Percentiles rank a stretch among this genome's conserved stretches.
These are phyloP conservation scores for Morpho helenor DNA, from an alignment of 2,888 invertebrate species.

Conservation along the genomic window DNA sequence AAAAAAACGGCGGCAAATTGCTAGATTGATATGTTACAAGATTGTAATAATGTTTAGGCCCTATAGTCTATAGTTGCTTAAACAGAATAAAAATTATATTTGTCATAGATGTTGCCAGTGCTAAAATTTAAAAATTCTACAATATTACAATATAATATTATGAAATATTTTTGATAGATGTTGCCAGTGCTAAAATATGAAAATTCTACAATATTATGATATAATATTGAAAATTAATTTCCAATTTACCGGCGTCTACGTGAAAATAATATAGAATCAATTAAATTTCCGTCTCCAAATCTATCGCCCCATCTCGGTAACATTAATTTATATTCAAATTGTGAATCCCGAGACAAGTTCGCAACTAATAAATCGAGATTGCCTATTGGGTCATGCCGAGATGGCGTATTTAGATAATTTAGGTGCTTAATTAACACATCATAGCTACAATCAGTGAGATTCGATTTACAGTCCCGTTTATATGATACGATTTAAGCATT, in stretches of 20 bases:
- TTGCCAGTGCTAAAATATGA: too few relatives aligned
- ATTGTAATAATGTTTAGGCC: too few relatives aligned
- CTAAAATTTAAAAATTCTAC: too few relatives aligned
- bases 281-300: conserved; percentile 18
- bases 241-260: not conserved
- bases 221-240: too few relatives aligned
- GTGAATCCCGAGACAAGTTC: conserved; percentile 26
- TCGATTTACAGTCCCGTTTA: not conserved
- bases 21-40: too few relatives aligned
- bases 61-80: too few relatives aligned
- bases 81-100: too few relatives aligned
- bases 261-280: conserved; percentile 21
- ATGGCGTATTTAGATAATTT: conserved; percentile 30
- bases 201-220: too few relatives aligned
- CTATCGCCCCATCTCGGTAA: conserved; percentile 20
- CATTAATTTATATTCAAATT: conserved; percentile 27
- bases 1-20: too few relatives aligned
- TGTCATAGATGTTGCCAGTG: too few relatives aligned
- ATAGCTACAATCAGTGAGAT: conserved; percentile 14
- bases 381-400: conserved; percentile 28
- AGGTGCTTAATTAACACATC: conserved; percentile 31
- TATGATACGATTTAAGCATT: conserved; percentile 19
- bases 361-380: conserved; percentile 31
- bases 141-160: too few relatives aligned
- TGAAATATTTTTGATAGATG: too few relatives aligned